Percentiles rank a stretch among this genome's conserved stretches.
These are phyloP conservation scores for Percina caprodes DNA, from an alignment of 2,113 vertebrate species.

Conservation along the genomic window DNA sequence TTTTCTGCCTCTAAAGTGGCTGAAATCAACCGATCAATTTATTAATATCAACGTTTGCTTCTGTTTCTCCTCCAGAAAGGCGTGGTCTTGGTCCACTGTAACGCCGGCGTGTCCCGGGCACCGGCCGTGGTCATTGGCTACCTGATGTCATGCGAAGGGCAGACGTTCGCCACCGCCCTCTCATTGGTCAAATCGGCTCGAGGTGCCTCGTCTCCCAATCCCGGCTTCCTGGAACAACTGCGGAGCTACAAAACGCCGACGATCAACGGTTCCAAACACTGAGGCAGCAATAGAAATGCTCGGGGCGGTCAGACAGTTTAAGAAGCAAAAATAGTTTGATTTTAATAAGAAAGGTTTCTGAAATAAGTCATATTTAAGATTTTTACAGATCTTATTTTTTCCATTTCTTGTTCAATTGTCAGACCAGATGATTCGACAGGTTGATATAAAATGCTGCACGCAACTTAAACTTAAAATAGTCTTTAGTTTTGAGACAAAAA, in stretches of 20 bases:
- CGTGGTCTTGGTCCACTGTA: conserved; percentile 94
- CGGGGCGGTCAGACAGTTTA: neutral
- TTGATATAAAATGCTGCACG: conserved; percentile 1
- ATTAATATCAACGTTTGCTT: neutral
- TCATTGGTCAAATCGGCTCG: conserved; percentile 90
- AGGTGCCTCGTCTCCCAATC: conserved; percentile 89
- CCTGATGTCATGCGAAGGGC: conserved; percentile 90
- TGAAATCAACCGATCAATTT: neutral
- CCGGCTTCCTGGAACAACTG: conserved; percentile 95
- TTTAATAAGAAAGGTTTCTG: neutral
- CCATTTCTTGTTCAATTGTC: too few species aligned
- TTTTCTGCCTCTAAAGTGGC: conserved; percentile 4
- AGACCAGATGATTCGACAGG: neutral
- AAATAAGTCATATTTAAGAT: neutral
- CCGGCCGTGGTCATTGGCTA: conserved; percentile 92
- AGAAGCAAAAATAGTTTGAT: neutral
- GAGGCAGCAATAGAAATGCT: neutral
- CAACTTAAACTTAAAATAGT: neutral
- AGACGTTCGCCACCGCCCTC: conserved; percentile 88
- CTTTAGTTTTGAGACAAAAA: neutral
- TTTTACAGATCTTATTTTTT: neutral
- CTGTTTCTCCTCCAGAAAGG: conserved; percentile 85
- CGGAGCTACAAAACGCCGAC: conserved; percentile 28
- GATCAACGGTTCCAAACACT: conserved; percentile 57
- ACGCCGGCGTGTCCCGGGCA: conserved; percentile 93